A percentile compares a stretch with the other conserved stretches of the same genome.
These are phyloP conservation scores for Tetragnatha montana DNA, from an alignment of 2,888 invertebrate genomes.

Conservation along the genomic window DNA sequence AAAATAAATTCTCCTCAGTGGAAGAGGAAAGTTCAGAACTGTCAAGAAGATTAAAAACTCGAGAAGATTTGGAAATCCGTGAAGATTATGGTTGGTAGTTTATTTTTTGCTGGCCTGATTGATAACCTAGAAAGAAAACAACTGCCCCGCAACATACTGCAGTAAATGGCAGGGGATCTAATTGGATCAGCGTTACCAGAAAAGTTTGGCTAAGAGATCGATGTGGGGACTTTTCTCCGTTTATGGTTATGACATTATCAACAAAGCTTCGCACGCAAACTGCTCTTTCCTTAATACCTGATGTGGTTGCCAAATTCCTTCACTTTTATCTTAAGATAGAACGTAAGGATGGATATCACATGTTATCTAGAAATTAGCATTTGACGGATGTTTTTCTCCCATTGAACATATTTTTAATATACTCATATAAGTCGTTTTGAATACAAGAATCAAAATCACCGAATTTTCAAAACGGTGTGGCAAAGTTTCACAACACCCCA, in stretches of 20 bases:
- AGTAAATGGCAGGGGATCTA: constrained; percentile 51
- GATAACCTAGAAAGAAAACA: constrained; percentile 32
- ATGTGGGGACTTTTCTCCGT: constrained; percentile 39
- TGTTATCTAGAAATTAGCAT: too few species aligned
- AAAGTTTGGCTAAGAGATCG: constrained; percentile 43
- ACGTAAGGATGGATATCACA: too few species aligned
- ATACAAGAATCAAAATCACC: too few species aligned
- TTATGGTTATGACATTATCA: background rate
- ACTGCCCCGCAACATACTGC: constrained; percentile 12
- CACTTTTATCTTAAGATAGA: too few species aligned
- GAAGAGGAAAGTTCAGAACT: background rate
- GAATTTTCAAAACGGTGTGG: too few species aligned
- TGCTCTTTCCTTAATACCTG: too few species aligned
- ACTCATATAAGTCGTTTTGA: too few species aligned
- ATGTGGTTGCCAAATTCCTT: too few species aligned
- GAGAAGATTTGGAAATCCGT: constrained; percentile 35
- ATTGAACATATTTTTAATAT: too few species aligned
- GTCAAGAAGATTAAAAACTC: constrained; percentile 23
- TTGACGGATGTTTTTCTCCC: too few species aligned
- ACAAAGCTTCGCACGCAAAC: too few species aligned
- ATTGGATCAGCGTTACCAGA: constrained; percentile 53
- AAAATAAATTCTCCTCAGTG: background rate
- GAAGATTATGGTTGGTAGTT: constrained; percentile 28
- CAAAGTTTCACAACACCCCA: too few species aligned
- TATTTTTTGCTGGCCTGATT: constrained; percentile 11